phyloP scores from a whole-genome alignment of 2,113 vertebrate genomes.

The Vireo altiloquus region DNA sequence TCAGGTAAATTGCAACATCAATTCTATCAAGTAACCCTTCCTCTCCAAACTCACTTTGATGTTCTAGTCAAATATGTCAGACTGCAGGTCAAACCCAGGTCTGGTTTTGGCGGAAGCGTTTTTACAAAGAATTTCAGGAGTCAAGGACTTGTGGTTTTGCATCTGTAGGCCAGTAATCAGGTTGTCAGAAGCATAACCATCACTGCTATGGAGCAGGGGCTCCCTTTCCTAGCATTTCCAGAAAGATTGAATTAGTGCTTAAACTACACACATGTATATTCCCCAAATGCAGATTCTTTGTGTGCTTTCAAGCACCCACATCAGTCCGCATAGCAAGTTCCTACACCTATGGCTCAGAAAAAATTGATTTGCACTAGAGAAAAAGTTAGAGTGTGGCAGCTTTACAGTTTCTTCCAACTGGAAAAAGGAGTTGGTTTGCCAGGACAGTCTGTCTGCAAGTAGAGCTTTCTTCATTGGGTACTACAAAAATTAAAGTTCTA shows the following conservation, averaged over 20 bases:
- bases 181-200: neutral
- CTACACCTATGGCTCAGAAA: neutral
- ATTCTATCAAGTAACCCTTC: neutral
- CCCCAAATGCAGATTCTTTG: neutral
- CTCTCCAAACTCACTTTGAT: neutral
- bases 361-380: neutral
- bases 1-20: conserved; percentile 12
- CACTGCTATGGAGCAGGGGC: neutral
- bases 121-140: neutral
- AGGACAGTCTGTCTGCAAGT: neutral
- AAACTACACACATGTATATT: neutral
- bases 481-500: neutral
- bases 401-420: neutral
- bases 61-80: neutral
- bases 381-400: neutral
- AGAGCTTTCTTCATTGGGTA: neutral
- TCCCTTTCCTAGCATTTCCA: neutral
- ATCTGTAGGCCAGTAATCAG: neutral
- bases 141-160: neutral
- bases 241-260: neutral
- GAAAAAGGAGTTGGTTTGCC: neutral
- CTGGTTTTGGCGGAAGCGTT: neutral
- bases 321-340: neutral
- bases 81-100: neutral
- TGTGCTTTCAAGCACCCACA: neutral